Evolutionary conservation across 2,888 invertebrate genomes (phyloP).

Genomic region (Andricus curvator): DNA sequence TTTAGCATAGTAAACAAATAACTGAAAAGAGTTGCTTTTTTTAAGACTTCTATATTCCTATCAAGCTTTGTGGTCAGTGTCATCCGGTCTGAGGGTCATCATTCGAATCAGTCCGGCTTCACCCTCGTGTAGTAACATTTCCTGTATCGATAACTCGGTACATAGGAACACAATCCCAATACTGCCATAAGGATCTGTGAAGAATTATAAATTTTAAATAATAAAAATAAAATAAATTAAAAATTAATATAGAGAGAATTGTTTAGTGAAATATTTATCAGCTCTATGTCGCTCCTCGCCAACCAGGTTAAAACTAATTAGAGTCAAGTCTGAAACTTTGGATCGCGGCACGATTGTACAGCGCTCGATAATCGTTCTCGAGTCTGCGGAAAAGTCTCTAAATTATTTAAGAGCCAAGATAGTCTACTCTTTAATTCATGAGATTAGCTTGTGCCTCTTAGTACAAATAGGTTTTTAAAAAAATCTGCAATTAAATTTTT

Average conservation of each 20-base stretch:
- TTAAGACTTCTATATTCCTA: neutral
- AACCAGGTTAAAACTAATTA: constrained; percentile 10
- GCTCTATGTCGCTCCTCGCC: neutral
- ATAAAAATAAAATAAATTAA: neutral
- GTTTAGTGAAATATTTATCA: constrained; percentile 19
- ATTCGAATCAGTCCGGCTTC: constrained; percentile 58
- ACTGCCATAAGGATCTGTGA: too few species aligned
- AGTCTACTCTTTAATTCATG: constrained; percentile 2
- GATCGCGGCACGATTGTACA: neutral
- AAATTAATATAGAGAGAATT: neutral
- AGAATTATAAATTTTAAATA: neutral
- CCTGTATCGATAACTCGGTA: constrained; percentile 55
- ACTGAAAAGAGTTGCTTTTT: neutral
- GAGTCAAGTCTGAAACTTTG: constrained; percentile 19
- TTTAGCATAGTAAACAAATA: neutral
- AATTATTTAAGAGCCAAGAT: constrained; percentile 24
- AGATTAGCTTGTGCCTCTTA: neutral
- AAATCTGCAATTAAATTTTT: neutral
- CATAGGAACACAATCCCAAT: neutral
- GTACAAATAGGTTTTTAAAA: neutral
- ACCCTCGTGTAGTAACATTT: constrained; percentile 55
- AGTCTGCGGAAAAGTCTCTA: neutral
- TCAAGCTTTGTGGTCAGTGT: constrained; percentile 54
- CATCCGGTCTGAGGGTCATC: constrained; percentile 56
- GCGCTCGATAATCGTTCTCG: neutral